Conservation (phyloP, 1,140 invertebrate genomes). For the Diorhabda carinulata region DNA sequence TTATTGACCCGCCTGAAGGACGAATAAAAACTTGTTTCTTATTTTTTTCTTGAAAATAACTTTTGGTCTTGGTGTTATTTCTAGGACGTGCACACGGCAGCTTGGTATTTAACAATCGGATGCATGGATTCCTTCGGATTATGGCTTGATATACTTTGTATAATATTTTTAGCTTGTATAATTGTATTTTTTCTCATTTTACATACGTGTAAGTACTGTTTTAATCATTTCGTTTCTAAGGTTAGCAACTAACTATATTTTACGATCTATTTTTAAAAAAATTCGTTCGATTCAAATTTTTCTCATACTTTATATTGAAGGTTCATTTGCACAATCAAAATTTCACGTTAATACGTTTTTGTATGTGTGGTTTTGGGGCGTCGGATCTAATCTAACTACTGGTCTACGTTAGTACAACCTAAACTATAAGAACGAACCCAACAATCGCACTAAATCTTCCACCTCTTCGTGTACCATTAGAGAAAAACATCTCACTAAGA, state of each 20-base stretch:
- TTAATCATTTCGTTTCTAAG: not conserved
- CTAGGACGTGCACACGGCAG: conserved; percentile 35
- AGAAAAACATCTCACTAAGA: no score
- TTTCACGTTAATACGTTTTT: no score
- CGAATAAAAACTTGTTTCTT: not conserved
- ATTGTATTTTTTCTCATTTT: conserved; percentile 68
- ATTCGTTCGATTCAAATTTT: not conserved
- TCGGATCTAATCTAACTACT: no score
- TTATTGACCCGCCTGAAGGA: not conserved
- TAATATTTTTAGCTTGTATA: conserved; percentile 61
- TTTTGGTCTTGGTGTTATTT: not conserved
- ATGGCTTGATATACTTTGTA: conserved; percentile 72
- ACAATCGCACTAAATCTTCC: no score
- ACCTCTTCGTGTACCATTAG: no score
- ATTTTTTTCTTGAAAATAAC: not conserved
- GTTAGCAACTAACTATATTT: not conserved
- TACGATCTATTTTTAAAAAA: not conserved
- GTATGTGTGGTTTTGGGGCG: no score
- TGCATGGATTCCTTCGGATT: conserved; percentile 74
- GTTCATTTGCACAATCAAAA: no score
- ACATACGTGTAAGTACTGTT: conserved; percentile 41
- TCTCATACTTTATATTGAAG: no score
- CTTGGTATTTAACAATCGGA: conserved; percentile 65
- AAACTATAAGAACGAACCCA: no score
- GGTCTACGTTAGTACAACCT: no score